Evolutionary conservation across 2,888 invertebrate genomes (phyloP), one percentile per base, ranked within the genome.

Genomic region (Himalopsyche anomala): DNA sequence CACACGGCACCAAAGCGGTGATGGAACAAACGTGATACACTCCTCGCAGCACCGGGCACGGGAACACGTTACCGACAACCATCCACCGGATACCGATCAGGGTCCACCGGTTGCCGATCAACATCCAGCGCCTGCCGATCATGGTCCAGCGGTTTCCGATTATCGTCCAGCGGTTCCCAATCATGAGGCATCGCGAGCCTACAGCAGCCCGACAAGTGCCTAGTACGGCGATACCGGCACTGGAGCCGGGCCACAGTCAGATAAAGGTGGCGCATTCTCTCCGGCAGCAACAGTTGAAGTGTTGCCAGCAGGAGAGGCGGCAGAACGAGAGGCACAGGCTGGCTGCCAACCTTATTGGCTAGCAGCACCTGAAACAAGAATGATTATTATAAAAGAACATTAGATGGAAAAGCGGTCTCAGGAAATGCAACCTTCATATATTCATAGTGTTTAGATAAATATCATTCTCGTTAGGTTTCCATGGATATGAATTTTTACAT

Each of bases 341-440:
- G 82, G 82, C 82, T 62, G 80, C 45, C 38, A 80, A 42, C 80
- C 80, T 80, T 80, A 51, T 51, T 80, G 80, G 74, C 74, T 80
- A 82, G 62, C 62, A 82, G 28, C 82, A 82, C 82, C 74, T 74
- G 51, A 51, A 45, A 81, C 62, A 15, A 4, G 4, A 51, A 51
- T 12, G 8, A 40, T 42, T 17, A 74, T 74, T 19, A 19, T 38
- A 45, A 45, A 11, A 45, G 4, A 11, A 45, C 5, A 42, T 42
- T 42, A 5, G 9, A 3, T 42, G 5, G 6, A 42, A 42, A 42
- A 8, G 5, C 9, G 5, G 42, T 42, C 9, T 5, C 9, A 42
- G 42, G 9, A 42, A 42, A 42, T 42, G 5, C 5, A 42, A 42
- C 42, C 5, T 8, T 42, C 42, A 42, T 8, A 42, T 42, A 42